phyloP scores from a whole-genome alignment of 1,140 invertebrate species.

The Stratiolaelaps scimitus region DNA sequence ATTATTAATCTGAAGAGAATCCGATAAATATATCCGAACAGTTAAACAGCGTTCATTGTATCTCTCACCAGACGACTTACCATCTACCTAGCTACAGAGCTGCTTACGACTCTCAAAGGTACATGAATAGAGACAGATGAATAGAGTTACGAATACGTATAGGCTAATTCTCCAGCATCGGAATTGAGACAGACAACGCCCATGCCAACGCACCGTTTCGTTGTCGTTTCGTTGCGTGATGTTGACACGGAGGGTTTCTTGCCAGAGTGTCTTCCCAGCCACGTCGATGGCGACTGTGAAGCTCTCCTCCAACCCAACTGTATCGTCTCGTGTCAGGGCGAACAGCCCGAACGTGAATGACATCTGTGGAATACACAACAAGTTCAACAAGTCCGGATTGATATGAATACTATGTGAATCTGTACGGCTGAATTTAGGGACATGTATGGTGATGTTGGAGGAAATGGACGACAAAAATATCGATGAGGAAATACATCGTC shows the following conservation, averaged over 20 bases:
- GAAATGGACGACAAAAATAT: too few species aligned
- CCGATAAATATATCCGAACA: not conserved
- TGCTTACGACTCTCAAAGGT: not conserved
- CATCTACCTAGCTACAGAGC: not conserved
- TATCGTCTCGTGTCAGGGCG: constrained; percentile 17
- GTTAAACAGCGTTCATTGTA: not conserved
- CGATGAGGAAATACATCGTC: too few species aligned
- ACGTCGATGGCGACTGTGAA: constrained; percentile 17
- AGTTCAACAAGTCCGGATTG: too few species aligned
- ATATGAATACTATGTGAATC: too few species aligned
- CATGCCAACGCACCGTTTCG: not conserved
- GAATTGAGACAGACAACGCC: not conserved
- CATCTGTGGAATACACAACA: not conserved
- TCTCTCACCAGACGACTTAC: not conserved
- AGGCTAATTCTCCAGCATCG: not conserved
- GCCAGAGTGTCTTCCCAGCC: constrained; percentile 15
- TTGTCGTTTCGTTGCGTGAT: constrained; percentile 27
- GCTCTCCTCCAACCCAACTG: constrained; percentile 2
- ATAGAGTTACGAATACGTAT: too few species aligned
- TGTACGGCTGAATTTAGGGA: too few species aligned
- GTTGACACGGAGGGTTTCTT: constrained; percentile 20
- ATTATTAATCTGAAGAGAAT: constrained; percentile 4
- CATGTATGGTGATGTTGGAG: too few species aligned
- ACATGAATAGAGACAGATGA: not conserved
- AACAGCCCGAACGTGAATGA: constrained; percentile 26